These are phyloP conservation scores for Catajapyx aquilonaris DNA, from an alignment of 1,140 invertebrate species.

Conservation along the genomic window DNA sequence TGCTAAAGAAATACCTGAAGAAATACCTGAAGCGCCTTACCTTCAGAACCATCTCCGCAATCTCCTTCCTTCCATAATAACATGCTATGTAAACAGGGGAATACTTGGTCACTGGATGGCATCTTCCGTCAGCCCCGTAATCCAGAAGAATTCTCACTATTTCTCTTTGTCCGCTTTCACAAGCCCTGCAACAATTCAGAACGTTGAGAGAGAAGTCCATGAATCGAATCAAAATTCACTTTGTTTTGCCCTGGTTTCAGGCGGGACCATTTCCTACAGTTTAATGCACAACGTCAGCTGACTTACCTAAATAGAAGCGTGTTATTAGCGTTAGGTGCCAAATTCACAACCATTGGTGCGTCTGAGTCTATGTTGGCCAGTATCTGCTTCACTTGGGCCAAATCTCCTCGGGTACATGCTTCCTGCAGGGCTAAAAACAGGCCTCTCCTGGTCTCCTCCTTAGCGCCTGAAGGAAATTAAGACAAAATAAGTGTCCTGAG, in stretches of 20 bases:
- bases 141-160: slow-evolving; percentile 59
- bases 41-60: slow-evolving; percentile 55
- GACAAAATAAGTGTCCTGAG: neutral
- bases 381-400: slow-evolving; percentile 32
- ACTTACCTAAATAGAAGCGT: slow-evolving; percentile 65
- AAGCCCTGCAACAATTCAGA: slow-evolving; percentile 32
- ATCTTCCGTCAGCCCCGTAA: slow-evolving; percentile 60
- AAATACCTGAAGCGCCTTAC: too few relatives aligned
- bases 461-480: slow-evolving; percentile 31
- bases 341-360: slow-evolving; percentile 53
- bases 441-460: slow-evolving; percentile 43
- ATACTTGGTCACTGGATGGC: slow-evolving; percentile 73
- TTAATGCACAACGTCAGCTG: too few relatives aligned
- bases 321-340: slow-evolving; percentile 64
- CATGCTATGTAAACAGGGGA: slow-evolving; percentile 81
- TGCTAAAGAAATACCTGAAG: too few relatives aligned
- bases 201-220: neutral
- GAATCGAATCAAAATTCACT: too few relatives aligned
- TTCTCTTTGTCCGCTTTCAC: slow-evolving; percentile 57
- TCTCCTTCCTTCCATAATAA: slow-evolving; percentile 60
- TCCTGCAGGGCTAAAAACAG: slow-evolving; percentile 48
- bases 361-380: slow-evolving; percentile 38
- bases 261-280: too few relatives aligned
- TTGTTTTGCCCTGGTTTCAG: too few relatives aligned
- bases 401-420: slow-evolving; percentile 44